phyloP scores from a whole-genome alignment of 2,113 vertebrate species.

The Nannospalax galili region DNA sequence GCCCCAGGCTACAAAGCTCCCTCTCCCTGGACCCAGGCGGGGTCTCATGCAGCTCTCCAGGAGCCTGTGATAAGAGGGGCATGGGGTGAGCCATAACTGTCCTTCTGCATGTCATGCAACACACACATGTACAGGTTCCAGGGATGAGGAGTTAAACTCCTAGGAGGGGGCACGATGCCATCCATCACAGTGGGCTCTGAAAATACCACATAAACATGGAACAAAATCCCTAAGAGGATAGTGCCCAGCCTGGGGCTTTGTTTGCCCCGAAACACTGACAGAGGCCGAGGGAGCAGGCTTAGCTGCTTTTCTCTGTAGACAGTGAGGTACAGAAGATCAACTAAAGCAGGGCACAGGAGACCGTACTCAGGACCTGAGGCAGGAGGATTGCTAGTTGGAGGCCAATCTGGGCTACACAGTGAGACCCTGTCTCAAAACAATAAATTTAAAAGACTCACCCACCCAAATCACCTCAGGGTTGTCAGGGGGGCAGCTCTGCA shows the following conservation, averaged over 20 bases:
- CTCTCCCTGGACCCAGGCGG: background rate
- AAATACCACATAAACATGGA: fast-evolving
- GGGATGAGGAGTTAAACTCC: fast-evolving
- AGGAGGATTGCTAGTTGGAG: background rate
- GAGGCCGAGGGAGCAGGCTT: background rate
- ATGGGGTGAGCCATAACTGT: fast-evolving
- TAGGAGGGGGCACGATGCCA: fast-evolving
- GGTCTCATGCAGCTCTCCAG: fast-evolving
- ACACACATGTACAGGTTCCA: fast-evolving
- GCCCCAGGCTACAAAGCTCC: background rate
- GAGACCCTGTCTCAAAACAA: background rate
- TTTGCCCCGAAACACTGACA: background rate
- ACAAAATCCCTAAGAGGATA: background rate
- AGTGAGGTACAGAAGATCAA: fast-evolving
- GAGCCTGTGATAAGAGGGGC: fast-evolving
- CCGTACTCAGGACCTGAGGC: background rate
- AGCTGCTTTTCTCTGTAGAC: background rate
- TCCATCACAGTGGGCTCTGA: too few relatives aligned
- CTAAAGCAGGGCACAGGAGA: background rate
- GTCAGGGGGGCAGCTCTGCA: background rate
- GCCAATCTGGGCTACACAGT: background rate
- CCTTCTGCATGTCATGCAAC: background rate
- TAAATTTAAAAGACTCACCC: background rate
- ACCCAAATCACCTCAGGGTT: fast-evolving
- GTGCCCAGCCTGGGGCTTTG: background rate